Conservation (phyloP, 2,113 vertebrate species). For the Melanostigma gelatinosum region DNA sequence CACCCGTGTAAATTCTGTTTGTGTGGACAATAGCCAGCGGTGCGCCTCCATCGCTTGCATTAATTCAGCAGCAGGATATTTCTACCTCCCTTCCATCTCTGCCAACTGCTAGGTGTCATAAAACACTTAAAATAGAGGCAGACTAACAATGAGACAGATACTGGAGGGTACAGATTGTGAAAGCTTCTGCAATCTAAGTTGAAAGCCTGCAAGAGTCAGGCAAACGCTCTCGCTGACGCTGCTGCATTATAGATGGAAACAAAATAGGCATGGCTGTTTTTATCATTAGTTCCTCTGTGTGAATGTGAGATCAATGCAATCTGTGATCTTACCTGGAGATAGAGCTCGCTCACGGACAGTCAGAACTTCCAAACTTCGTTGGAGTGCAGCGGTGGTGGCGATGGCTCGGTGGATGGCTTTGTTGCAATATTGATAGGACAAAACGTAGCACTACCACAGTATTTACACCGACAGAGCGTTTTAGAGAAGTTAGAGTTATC, state of each 20-base stretch:
- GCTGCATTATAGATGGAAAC: constrained; percentile 69
- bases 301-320: constrained; percentile 46
- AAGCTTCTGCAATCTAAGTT: constrained; percentile 58
- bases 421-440: constrained; percentile 42
- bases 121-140: constrained; percentile 65
- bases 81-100: constrained; percentile 37
- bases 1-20: constrained; percentile 17
- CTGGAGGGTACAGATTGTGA: constrained; percentile 59
- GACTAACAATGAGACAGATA: constrained; percentile 69
- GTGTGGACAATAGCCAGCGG: constrained; percentile 19
- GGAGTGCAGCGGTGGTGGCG: neutral
- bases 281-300: constrained; percentile 48
- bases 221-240: constrained; percentile 46
- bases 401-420: constrained; percentile 28
- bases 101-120: constrained; percentile 57
- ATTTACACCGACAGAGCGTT: constrained; percentile 8
- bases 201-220: constrained; percentile 58
- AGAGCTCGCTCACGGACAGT: constrained; percentile 5
- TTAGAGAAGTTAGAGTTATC: neutral
- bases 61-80: constrained; percentile 40
- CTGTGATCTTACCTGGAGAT: constrained; percentile 45
- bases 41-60: constrained; percentile 38
- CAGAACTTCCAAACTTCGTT: constrained; percentile 40
- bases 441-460: neutral
- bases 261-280: constrained; percentile 47